Base-by-base conservation (phyloP, 2,113 vertebrate species). In the Scytalopus superciliaris region DNA sequence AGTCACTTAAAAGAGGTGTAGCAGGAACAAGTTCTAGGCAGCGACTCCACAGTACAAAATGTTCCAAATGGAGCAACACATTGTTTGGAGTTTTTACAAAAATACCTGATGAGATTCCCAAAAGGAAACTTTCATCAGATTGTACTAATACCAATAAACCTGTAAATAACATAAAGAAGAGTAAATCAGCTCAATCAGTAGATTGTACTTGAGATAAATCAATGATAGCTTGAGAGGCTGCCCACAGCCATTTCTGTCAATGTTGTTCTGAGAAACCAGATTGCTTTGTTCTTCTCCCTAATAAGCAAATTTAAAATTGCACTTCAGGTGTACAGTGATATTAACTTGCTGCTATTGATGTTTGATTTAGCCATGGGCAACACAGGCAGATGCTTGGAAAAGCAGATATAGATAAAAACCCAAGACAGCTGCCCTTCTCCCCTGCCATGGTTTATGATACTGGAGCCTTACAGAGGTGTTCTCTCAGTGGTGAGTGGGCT, bases 11-110 rank as follows among this genome's bases (percentile, higher is more conserved):
- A 70, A 67, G 45, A 70, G 37, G 19, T 78, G 64, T 55, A 89
- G 24, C 47, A 67, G 56, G 64, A 93, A 88, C 19, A 81, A 17
- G 25, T 31, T 90, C 59, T 59, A 93, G 59, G 50, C 14, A 75
- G 11, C 9, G 17, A 12, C 35, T 76, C 24, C 21, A 39, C 10
- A 17, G 84, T 78, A 96, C 91, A 72, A 33, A 90, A 75, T 92
- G 96, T 96, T 94, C 93, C 73, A 94, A 89, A 60, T 28, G 56
- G 75, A 73, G 19, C 23, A 74, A 57, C 53, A 96, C 89, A 94
- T 94, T 31, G 33, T 40, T 64, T 92, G 14, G 30, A 56, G 21
- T n/a, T 87, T 92, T 89, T 86, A 59, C 42, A 70, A 56, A 93
- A 92, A 80, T 39, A 90, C 14, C 16, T 90, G 35, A 67, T 84